Base-by-base conservation (phyloP, 2,113 vertebrate genomes). In the Sinosuthora webbiana region DNA sequence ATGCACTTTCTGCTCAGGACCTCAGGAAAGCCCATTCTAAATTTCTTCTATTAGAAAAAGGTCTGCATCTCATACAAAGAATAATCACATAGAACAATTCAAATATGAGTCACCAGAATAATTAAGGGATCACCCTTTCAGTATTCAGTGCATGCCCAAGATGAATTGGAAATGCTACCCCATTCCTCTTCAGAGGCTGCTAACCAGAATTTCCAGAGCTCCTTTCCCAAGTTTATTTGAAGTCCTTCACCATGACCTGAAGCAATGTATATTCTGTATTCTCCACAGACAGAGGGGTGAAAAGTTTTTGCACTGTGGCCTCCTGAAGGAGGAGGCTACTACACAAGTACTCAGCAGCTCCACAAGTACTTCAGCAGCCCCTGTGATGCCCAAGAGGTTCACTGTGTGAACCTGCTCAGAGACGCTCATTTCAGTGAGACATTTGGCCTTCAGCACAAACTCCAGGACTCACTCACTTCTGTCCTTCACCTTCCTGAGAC, bases 101-200 rank as follows among this genome's bases (percentile, higher is more conserved):
- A 63, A 88, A 65, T 64, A 73, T 80, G 42, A 94, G 44, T 41
- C 35, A 74, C n/a, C 27, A 68, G 41, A 82, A 64, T 47, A 81
- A 52, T 35, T 63, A 60, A 76, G 39, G 16, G 28, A 52, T 56
- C 25, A 42, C 8, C 7, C 6, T 13, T 50, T 67, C 63, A 35
- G 39, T 39, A 82, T 83, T 82, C 31, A 63, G n/a, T 75, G 31
- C 6, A 1, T 42, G 64, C 14, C 41, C 55, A 83, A 74, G 33
- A 35, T 33, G 25, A 90, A 87, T 41, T 68, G 49, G 37, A 81
- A 87, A 63, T 0, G 10, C 41, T 56, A 22, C 6, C 13, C 41
- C 27, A 9, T 35, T 71, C 57, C 15, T 62, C 42, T 31, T 64
- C 59, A n/a, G 1, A 68, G 67, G 44, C 28, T 70, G 53, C 60